Percentiles rank a stretch among this genome's conserved stretches.
phyloP scores from a whole-genome alignment of 35 echinoderm and acorn worm genomes.

The Diadema setosum region DNA sequence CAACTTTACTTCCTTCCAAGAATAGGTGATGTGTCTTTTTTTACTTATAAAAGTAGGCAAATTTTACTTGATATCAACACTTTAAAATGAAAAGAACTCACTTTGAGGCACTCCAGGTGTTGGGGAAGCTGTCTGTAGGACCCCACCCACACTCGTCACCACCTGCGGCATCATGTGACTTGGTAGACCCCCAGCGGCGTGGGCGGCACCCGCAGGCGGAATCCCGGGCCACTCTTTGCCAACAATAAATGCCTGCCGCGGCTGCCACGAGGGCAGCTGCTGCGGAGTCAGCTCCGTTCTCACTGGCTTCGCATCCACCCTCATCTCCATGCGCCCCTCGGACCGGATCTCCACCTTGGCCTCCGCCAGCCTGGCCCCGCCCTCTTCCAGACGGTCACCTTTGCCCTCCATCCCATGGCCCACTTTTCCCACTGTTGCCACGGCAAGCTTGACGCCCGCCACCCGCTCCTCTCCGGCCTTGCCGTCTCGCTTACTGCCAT shows the following conservation, averaged over 20 bases:
- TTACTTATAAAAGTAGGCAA: too few species aligned
- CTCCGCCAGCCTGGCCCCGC: background rate
- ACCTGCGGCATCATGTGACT: conserved; percentile 9
- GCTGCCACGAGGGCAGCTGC: background rate
- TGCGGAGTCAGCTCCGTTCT: too few species aligned
- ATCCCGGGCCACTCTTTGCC: background rate
- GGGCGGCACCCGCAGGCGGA: background rate
- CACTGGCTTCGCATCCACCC: background rate
- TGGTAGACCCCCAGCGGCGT: background rate
- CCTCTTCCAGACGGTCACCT: background rate
- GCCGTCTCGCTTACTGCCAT: background rate
- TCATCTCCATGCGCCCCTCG: background rate
- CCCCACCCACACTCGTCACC: background rate
- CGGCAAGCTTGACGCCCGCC: background rate
- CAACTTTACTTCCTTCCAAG: too few species aligned
- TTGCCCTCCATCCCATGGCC: background rate
- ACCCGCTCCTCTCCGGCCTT: background rate
- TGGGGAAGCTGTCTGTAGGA: background rate
- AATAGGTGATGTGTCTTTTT: too few species aligned
- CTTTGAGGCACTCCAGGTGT: too few species aligned
- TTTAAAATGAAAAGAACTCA: too few species aligned
- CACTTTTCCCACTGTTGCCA: background rate
- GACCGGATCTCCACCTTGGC: background rate
- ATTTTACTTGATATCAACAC: too few species aligned
- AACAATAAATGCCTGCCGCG: background rate